These are phyloP conservation scores for Suillia variegata DNA, from an alignment of 2,888 invertebrate species.

Conservation along the genomic window DNA sequence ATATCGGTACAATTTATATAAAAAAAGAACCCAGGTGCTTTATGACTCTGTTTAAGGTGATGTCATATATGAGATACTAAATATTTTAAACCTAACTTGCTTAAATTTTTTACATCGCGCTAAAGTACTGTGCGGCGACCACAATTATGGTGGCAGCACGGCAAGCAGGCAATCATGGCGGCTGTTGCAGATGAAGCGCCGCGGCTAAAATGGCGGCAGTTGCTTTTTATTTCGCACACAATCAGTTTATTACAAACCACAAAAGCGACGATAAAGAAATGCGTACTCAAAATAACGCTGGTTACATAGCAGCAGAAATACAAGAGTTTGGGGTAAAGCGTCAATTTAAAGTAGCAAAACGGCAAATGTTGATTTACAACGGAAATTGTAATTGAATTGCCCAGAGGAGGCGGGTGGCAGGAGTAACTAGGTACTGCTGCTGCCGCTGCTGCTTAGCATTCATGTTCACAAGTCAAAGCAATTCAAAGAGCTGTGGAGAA, in stretches of 20 bases:
- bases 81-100: too few relatives aligned
- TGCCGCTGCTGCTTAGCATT: too few relatives aligned
- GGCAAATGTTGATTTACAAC: constrained; percentile 11
- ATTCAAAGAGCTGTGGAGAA: background rate
- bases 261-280: too few relatives aligned
- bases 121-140: background rate
- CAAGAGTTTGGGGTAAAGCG: background rate
- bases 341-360: background rate
- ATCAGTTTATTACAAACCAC: constrained; percentile 6
- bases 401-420: background rate
- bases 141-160: constrained; percentile 1
- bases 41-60: too few relatives aligned
- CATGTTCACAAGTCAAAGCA: background rate
- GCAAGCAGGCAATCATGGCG: background rate
- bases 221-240: constrained; percentile 16
- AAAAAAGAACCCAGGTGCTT: too few relatives aligned
- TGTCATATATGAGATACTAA: too few relatives aligned
- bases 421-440: background rate
- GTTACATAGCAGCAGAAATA: background rate
- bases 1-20: too few relatives aligned
- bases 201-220: constrained; percentile 5
- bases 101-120: too few relatives aligned
- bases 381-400: constrained; percentile 20
- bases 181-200: background rate
- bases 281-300: background rate